Base-by-base conservation (phyloP, 1,140 invertebrate genomes). In the Coenobita brevimanus region DNA sequence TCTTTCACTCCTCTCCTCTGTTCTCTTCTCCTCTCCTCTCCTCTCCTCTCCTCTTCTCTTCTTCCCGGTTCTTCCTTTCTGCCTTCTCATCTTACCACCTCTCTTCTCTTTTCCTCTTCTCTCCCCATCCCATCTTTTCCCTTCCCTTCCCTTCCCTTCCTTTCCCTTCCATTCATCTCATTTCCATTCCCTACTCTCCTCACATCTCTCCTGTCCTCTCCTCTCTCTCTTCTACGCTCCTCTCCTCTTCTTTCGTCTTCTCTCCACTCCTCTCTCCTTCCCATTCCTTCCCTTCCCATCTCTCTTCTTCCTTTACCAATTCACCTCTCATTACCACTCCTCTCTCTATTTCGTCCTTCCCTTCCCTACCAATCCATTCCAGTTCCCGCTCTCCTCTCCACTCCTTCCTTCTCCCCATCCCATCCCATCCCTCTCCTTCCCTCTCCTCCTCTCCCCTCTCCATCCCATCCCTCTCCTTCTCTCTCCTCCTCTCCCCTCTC, bases 361-460 rank as follows among this genome's bases (percentile, higher is more conserved):
- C 54, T n/a, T 57, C n/a, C n/a, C 36, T 33, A n/a, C n/a, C n/a
- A n/a, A 24, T 67, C 62, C 62, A 4, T 1, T 33, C 36, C 62
- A 24, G 27, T 33, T 33, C 36, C 62, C 62, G 27, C 62, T 21
- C 13, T 33, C 13, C 13, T 33, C 62, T 21, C 67, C 67, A 38
- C 67, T 38, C 41, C 67, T 38, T 71, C 67, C 67, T 71, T 38
- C 67, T 71, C 67, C 67, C 41, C 67, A 30, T 71, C 67, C 67
- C 41, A 30, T n/a, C n/a, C n/a, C n/a, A 15, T 67, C 62, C n/a
- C 10, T 67, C n/a, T 33, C 36, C 62, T n/a, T 24, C n/a, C 62
- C 36, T 33, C n/a, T 57, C 54, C n/a, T n/a, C 54, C 54, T 13
- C 67, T 21, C 41, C 15, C 24, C 36, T 67, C 10, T 71, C 41